Evolutionary conservation across 2,888 invertebrate species (phyloP).

Genomic region (Brachypalpus laphriformis): DNA sequence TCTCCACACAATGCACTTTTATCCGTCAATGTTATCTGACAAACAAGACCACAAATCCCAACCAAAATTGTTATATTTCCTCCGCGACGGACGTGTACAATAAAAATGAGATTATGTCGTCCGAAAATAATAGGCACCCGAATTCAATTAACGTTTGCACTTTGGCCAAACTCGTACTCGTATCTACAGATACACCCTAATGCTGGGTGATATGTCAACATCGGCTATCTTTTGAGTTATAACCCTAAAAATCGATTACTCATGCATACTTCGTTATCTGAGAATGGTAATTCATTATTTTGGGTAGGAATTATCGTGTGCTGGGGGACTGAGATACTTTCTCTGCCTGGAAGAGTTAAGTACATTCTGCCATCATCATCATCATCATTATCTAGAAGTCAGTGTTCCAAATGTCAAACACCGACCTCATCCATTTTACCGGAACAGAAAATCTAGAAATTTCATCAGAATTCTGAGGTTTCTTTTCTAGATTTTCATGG

Average conservation of each 20-base stretch:
- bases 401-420: constrained; percentile 50
- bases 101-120: constrained; percentile 26
- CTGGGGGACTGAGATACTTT: constrained; percentile 14
- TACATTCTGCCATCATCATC: constrained; percentile 18
- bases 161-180: constrained; percentile 16
- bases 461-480: constrained; percentile 12
- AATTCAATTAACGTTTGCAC: constrained; percentile 13
- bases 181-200: not conserved
- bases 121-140: constrained; percentile 9
- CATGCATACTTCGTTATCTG: constrained; percentile 52
- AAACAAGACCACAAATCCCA: not conserved
- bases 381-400: constrained; percentile 47
- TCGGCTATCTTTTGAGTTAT: constrained; percentile 1
- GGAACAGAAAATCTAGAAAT: constrained; percentile 44
- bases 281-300: constrained; percentile 36
- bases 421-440: constrained; percentile 33
- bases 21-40: constrained; percentile 29
- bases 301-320: constrained; percentile 11
- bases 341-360: constrained; percentile 12
- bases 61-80: not conserved
- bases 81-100: not conserved
- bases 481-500: not conserved
- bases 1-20: constrained; percentile 36
- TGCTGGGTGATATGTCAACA: constrained; percentile 9
- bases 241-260: constrained; percentile 24